Evolutionary conservation across 2,797 vertebrate species (phyloP), one percentile per base, ranked within the genome.

Genomic region (Pteronotus mesoamericanus): DNA sequence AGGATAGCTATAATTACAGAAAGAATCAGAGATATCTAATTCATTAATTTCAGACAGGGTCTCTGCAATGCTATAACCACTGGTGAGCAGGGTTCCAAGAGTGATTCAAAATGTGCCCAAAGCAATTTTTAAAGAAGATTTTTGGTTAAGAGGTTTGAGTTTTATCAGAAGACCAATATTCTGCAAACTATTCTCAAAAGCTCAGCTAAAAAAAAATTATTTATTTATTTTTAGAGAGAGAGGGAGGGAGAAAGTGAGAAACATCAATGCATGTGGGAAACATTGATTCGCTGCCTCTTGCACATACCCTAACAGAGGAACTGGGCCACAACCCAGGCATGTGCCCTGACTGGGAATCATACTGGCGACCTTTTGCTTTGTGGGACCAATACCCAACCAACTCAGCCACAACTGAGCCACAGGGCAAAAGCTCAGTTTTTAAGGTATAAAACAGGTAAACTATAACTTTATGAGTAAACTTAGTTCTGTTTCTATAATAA

Each of bases 161-260:
- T 95, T 91, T 75, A 83, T 89, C 9, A 96, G 37, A 95, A 91
- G 93, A 96, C 2, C 32, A 71, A 32, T 87, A n/a, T 85, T 96
- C 26, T 89, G 26, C 34, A 79, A 87, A 78, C 26, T 78, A 69
- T 66, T 96, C 61, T 39, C 55, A 74, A 77, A 93, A 94, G 37
- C 42, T 95, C 18, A 71, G 79, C 89, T 32, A 24, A 9, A 59
- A 61, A 64, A 12, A 16, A 32, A 15, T 57, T 59, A 61, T 61
- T n/a, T 64, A 64, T 64, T 64, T 64, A 64, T n/a, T n/a, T n/a
- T 64, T n/a, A 64, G 14, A 7, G 61, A 15, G 26, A n/a, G 29
- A 29, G 10, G 57, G 57, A 61, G 26, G 57, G 59, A 32, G 59
- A 29, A 29, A 61, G 59, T 64, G 32, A 64, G 14, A 64, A 64